A percentile compares a stretch with the other conserved stretches of the same genome.
phyloP scores from a whole-genome alignment of 92 coral and sea anemone species.

The Palythoa heliodiscus region DNA sequence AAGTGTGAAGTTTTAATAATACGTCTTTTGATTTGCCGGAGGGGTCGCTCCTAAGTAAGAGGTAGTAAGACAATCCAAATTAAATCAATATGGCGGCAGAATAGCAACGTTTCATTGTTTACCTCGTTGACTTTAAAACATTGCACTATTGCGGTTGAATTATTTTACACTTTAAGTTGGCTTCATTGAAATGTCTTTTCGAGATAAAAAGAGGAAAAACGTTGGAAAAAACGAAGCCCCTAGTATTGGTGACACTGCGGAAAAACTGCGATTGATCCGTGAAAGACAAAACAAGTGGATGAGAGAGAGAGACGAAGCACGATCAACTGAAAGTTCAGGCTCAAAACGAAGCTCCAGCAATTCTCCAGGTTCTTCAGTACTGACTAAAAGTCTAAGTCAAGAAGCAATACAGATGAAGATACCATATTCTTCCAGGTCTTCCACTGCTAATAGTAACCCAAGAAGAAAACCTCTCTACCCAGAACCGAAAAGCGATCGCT shows the following conservation, averaged over 20 bases:
- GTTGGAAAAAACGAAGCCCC: constrained; percentile 51
- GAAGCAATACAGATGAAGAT: constrained; percentile 15
- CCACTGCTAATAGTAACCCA: constrained; percentile 58
- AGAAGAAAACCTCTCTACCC: constrained; percentile 83
- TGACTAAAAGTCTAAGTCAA: constrained; percentile 30
- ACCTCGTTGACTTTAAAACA: not conserved
- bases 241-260: constrained; percentile 67
- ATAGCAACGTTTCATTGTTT: not conserved
- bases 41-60: constrained; percentile 12
- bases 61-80: not conserved
- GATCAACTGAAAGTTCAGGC: constrained; percentile 14
- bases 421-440: constrained; percentile 30
- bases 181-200: constrained; percentile 68
- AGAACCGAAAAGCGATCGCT: constrained; percentile 73
- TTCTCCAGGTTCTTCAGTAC: constrained; percentile 30
- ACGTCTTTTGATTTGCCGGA: not conserved
- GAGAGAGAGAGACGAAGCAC: constrained; percentile 85
- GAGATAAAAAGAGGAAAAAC: constrained; percentile 63
- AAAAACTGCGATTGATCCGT: constrained; percentile 83
- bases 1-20: not conserved
- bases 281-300: constrained; percentile 93
- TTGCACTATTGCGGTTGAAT: too few species aligned
- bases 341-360: constrained; percentile 51
- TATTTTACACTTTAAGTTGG: not conserved
- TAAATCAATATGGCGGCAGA: constrained; percentile 73